Conservation (phyloP, 2,797 vertebrate genomes). For the Chaunax sp. region DNA sequence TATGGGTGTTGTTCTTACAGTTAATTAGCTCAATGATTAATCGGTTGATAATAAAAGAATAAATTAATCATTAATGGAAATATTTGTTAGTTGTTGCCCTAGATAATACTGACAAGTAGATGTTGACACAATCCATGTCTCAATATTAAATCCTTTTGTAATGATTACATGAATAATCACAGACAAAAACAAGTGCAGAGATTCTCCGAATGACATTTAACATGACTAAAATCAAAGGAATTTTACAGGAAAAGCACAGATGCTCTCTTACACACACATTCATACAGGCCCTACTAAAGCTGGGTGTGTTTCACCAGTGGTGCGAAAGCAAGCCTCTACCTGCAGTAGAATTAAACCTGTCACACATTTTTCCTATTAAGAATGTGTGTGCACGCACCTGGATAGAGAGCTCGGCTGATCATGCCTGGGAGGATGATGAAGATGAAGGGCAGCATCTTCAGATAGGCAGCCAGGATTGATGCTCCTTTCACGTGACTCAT, state of each 20-base stretch:
- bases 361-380: not conserved
- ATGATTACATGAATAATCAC: not conserved
- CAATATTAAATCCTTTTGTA: not conserved
- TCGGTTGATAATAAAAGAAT: not conserved
- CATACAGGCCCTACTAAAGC: not conserved
- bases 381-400: slow-evolving; percentile 82
- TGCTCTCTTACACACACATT: not conserved
- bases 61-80: not conserved
- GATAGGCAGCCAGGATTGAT: slow-evolving; percentile 91
- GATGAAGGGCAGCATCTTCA: slow-evolving; percentile 93
- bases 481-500: slow-evolving; percentile 92
- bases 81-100: not conserved
- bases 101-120: not conserved
- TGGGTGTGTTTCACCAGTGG: slow-evolving; percentile 35
- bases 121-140: not conserved
- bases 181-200: not conserved
- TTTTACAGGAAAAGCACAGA: slow-evolving; percentile 24
- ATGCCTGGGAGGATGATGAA: slow-evolving; percentile 93
- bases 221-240: not conserved
- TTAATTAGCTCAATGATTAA: not conserved
- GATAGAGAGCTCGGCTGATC: slow-evolving; percentile 94
- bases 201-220: slow-evolving; percentile 9
- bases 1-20: not conserved
- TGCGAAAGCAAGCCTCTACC: slow-evolving; percentile 43
- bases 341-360: slow-evolving; percentile 24